phyloP scores from a whole-genome alignment of 2,888 invertebrate genomes.

The Trissolcus brochymenae region DNA sequence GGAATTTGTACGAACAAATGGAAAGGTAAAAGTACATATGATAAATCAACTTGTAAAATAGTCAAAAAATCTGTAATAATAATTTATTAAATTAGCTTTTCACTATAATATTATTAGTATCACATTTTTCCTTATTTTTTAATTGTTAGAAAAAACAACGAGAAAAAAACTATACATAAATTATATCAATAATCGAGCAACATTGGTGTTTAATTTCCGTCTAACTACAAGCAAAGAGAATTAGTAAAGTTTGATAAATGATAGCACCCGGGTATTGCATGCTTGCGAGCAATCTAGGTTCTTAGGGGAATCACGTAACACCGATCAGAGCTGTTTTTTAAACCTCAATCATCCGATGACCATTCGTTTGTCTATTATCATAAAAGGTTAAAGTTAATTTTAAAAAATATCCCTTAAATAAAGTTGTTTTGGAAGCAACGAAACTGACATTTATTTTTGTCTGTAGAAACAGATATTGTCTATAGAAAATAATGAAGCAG shows the following conservation, averaged over 20 bases:
- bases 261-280: constrained; percentile 56
- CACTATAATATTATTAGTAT: background rate
- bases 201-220: constrained; percentile 33
- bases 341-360: constrained; percentile 41
- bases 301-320: constrained; percentile 21
- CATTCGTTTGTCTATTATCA: constrained; percentile 40
- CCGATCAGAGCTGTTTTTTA: constrained; percentile 34
- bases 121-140: background rate
- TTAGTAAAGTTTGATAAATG: constrained; percentile 57
- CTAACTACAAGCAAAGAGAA: constrained; percentile 25
- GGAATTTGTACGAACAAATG: constrained; percentile 81
- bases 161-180: constrained; percentile 30
- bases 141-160: background rate
- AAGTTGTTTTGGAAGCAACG: too few relatives aligned
- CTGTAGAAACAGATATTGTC: too few relatives aligned
- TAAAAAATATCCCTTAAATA: background rate
- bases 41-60: background rate
- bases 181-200: constrained; percentile 31
- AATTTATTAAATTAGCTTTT: background rate
- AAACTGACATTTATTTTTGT: too few relatives aligned
- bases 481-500: too few relatives aligned
- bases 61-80: background rate
- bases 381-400: constrained; percentile 1
- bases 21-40: constrained; percentile 78
- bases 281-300: constrained; percentile 51